Evolutionary conservation across 2,797 vertebrate species (phyloP).

Genomic region (Manis pentadactyla): DNA sequence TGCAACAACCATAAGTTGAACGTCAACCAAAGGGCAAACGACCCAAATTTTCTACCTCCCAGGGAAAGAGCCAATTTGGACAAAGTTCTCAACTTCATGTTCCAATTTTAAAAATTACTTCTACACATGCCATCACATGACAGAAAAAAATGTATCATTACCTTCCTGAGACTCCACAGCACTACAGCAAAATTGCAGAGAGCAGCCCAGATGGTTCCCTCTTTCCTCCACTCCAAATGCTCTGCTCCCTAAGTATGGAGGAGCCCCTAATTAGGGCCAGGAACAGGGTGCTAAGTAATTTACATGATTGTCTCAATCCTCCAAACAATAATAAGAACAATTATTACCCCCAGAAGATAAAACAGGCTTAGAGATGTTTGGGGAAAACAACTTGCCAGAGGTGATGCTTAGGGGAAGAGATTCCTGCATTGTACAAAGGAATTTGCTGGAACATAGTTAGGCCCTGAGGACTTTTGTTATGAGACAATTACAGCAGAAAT

Average conservation of each 20-base stretch:
- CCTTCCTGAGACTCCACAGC: constrained; percentile 17
- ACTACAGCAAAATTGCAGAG: background rate
- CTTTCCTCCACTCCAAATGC: background rate
- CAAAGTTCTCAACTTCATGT: constrained; percentile 46
- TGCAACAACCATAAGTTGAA: constrained; percentile 40
- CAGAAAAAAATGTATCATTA: constrained; percentile 36
- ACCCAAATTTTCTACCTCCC: constrained; percentile 26
- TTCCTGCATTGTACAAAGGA: background rate
- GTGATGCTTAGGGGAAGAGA: background rate
- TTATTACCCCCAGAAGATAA: constrained; percentile 48
- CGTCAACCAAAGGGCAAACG: constrained; percentile 53
- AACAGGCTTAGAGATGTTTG: background rate
- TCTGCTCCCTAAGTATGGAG: background rate
- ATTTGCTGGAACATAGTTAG: constrained; percentile 20
- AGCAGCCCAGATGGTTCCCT: background rate
- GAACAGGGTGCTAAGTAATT: constrained; percentile 5
- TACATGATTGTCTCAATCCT: constrained; percentile 39
- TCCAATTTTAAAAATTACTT: constrained; percentile 63
- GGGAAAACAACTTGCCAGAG: background rate
- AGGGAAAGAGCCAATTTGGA: constrained; percentile 42
- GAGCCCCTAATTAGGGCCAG: constrained; percentile 3
- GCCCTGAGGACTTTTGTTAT: background rate
- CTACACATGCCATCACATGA: constrained; percentile 7
- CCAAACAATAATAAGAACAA: constrained; percentile 15
- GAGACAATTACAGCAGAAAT: constrained; percentile 20